Base-by-base conservation (phyloP, 92 coral and sea anemone species). In the Bergia puertoricense region DNA sequence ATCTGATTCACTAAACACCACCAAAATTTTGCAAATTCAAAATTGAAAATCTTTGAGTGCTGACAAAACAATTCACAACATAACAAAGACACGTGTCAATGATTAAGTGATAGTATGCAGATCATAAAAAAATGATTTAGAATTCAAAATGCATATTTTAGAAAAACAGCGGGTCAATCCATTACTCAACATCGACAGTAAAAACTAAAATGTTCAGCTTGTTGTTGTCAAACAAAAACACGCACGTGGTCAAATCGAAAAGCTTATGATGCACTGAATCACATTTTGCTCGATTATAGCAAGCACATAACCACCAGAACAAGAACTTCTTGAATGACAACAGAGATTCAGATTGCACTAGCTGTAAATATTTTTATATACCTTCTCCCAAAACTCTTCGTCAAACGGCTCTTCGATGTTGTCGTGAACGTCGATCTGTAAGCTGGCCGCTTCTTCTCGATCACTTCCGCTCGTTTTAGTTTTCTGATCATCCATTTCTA, bases 321-420 rank as follows among this genome's bases (percentile, higher is more conserved):
- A 18, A 62, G 8, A 6, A 18, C 8, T 22, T 62, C 30, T 20
- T 5, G 69, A 62, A 20, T 62, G 30, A 5, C 69, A 2, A 62
- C 7, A 62, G 30, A 62, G 1, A 62, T 18, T 62, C 69, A 54
- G 16, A 54, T 54, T 1, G 30, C 30, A 62, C 8, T 18, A 62
- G 16, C 23, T 39, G 45, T 38, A 3, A 0, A 3, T 74, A 74
- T 37, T 11, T 74, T 3, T 8, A 57, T 39, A 38, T 82, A 96
- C 99, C 98, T 95, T 90, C 88, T 85, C 85, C 99, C 99, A 96
- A 68, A 96, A 96, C 14, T 93, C 90, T 65, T 95, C 99, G 74
- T 96, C 94, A 76, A 95, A 93, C 18, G 98, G 99, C 43, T 91
- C 84, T 75, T 96, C 99, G 74, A 96, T 57, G 50, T 76, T 91